These are phyloP conservation scores for Centropus unirufus DNA, from an alignment of 2,113 vertebrate genomes.

Conservation along the genomic window DNA sequence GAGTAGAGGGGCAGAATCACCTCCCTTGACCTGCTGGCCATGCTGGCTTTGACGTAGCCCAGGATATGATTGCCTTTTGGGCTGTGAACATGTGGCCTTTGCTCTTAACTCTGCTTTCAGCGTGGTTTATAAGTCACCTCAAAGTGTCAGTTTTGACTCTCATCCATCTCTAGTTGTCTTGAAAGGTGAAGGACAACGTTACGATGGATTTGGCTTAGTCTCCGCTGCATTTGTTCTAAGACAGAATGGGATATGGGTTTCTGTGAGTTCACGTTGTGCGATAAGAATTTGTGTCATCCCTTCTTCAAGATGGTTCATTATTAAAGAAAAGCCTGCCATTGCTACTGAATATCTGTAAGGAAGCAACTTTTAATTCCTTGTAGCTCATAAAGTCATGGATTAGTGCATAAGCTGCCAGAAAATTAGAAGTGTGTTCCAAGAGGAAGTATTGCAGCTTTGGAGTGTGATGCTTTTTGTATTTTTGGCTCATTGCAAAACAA, in stretches of 20 bases:
- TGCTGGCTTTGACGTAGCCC: too few species aligned
- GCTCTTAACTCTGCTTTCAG: not conserved
- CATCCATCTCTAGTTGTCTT: not conserved
- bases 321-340: not conserved
- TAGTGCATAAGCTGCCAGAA: not conserved
- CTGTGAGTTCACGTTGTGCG: accelerated
- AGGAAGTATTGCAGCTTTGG: not conserved
- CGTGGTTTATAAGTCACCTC: not conserved
- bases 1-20: too few species aligned
- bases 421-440: not conserved
- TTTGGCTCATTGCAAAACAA: not conserved
- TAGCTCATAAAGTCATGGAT: not conserved
- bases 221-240: not conserved
- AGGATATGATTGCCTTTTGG: too few species aligned
- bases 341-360: not conserved
- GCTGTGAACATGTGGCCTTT: not conserved
- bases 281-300: not conserved
- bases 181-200: not conserved
- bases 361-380: not conserved
- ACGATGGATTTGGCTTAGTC: not conserved
- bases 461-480: not conserved
- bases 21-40: too few species aligned
- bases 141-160: not conserved
- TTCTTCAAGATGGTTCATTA: not conserved
- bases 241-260: not conserved